Percentiles rank a stretch among this genome's conserved stretches.
Conservation (phyloP, 2,797 vertebrate genomes). For the Valencia hispanica region DNA sequence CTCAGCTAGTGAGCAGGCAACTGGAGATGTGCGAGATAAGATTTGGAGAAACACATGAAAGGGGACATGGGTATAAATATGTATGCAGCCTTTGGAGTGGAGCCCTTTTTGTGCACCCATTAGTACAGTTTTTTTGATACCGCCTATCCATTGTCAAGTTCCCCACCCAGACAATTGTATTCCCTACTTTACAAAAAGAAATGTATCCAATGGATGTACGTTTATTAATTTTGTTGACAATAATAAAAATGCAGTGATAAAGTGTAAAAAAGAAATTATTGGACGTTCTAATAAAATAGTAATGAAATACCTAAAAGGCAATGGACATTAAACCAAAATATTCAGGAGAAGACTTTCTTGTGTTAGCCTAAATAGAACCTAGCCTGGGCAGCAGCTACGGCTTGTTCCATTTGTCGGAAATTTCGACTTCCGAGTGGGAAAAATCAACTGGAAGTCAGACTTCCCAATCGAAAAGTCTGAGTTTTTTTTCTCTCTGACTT, state of each 20-base stretch:
- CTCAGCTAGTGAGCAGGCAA: conserved; percentile 59
- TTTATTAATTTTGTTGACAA: too few relatives aligned
- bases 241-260: not conserved
- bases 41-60: conserved; percentile 76
- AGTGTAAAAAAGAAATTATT: conserved; percentile 17
- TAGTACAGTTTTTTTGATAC: conserved; percentile 64
- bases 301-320: not conserved
- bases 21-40: conserved; percentile 70
- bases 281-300: not conserved
- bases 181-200: conserved; percentile 29
- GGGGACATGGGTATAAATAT: conserved; percentile 78
- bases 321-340: too few relatives aligned
- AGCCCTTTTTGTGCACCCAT: conserved; percentile 73
- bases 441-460: too few relatives aligned
- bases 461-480: too few relatives aligned
- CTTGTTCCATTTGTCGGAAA: too few relatives aligned
- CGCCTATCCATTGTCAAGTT: conserved; percentile 56
- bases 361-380: too few relatives aligned
- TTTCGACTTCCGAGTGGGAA: too few relatives aligned
- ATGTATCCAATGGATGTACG: conserved; percentile 31
- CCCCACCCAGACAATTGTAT: conserved; percentile 56
- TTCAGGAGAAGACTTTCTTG: too few relatives aligned
- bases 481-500: too few relatives aligned
- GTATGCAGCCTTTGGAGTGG: conserved; percentile 73
- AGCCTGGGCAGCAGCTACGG: too few relatives aligned